Base-by-base conservation (phyloP, 2,113 vertebrate genomes). In the Calyptommatus sinebrachiatus region DNA sequence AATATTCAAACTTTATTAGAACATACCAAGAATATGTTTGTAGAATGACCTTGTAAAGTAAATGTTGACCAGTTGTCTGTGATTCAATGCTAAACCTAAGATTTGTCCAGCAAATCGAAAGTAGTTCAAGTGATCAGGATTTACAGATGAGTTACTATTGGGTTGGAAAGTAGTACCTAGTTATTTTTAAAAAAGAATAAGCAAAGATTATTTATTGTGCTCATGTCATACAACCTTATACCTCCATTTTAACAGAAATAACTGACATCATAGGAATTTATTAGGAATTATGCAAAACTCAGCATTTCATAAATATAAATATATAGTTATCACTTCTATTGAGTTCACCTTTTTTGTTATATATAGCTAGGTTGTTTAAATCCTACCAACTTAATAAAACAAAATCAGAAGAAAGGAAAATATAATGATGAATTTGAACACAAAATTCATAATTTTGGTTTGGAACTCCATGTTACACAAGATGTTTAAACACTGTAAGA, bases 31-130 rank as follows among this genome's bases (percentile, higher is more conserved):
- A 85, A 99, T 99, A 90, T 99, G 98, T 87, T 99, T 99, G 94
- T 99, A 99, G 95, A 99, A 99, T 46, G 98, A 99, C 75, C 98
- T 96, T 1, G 98, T 99, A 91, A 99, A 99, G 91, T 99, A 99
- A 89, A 99, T 99, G 92, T 99, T 99, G 82, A 99, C 98, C 89
- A 99, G 81, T 81, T 99, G 98, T 8, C 96, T 95, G 86, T 99
- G 98, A 85, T 99, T 99, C 84, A 99, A 94, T 75, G 98, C 98
- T 87, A 99, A 92, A 68, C 98, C 97, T 83, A 99, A 93, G 78
- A 99, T 97, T 88, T 99, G 98, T 80, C 98, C 98, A 24, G 98
- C 98, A 6, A 99, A 99, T 67, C 93, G 92, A 86, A 99, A 99
- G 94, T 97, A 99, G 92, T 99, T 99, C 89, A 99, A 92, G 85